These are phyloP conservation scores for Trisateles emortualis DNA, from an alignment of 2,888 invertebrate species.

Conservation along the genomic window DNA sequence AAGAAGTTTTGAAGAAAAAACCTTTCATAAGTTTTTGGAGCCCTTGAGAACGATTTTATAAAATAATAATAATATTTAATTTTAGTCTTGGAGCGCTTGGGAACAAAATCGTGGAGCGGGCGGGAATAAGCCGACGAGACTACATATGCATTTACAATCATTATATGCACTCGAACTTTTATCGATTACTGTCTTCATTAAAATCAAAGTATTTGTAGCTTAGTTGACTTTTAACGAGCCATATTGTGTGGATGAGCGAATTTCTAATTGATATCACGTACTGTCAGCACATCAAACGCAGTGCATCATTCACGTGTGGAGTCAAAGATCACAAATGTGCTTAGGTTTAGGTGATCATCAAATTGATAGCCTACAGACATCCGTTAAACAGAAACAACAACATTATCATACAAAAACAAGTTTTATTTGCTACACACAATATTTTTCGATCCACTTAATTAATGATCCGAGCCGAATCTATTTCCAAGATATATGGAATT, in stretches of 20 bases:
- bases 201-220: neutral
- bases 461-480: neutral
- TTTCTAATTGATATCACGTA: neutral
- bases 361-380: constrained; percentile 1
- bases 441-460: neutral
- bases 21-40: no score
- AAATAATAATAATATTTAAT: no score
- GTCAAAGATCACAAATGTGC: neutral
- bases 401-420: neutral
- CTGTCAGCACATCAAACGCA: neutral
- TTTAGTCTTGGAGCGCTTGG: no score
- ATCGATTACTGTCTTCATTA: no score
- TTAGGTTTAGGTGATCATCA: neutral
- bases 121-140: no score
- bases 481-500: neutral
- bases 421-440: neutral
- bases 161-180: no score
- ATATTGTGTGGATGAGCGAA: neutral
- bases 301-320: neutral
- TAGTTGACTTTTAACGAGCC: neutral
- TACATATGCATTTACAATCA: no score
- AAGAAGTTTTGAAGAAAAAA: no score
- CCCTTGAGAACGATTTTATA: no score
- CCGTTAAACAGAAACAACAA: neutral
- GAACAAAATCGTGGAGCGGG: no score